phyloP scores from a whole-genome alignment of 2,888 invertebrate species.

The Meiosimyza platycephala region DNA sequence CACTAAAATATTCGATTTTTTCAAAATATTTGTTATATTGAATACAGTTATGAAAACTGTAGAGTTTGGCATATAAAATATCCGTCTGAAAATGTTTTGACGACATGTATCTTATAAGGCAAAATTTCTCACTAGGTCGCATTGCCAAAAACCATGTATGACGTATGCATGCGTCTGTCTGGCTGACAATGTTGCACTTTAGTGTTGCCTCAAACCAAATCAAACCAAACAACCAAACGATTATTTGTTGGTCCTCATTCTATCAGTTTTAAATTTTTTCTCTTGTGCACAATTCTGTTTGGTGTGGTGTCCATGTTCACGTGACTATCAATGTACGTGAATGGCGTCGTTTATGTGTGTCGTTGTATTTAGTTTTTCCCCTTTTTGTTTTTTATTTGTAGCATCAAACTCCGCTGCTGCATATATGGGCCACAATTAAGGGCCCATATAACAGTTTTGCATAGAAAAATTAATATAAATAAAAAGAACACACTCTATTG shows the following conservation, averaged over 20 bases:
- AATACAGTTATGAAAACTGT: no score
- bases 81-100: no score
- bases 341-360: conserved; percentile 4
- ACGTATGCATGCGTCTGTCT: conserved; percentile 2
- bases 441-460: background rate
- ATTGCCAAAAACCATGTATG: background rate
- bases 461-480: background rate
- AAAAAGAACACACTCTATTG: background rate
- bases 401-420: background rate
- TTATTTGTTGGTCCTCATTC: background rate
- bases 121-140: no score
- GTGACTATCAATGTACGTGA: background rate
- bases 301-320: background rate
- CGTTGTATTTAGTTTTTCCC: background rate
- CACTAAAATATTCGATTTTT: no score
- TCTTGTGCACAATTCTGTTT: background rate
- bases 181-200: background rate
- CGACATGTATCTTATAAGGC: no score
- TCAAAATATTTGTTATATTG: no score
- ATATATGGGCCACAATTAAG: conserved; percentile 5
- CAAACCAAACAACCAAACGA: background rate
- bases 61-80: no score
- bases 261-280: background rate
- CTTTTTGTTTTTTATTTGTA: background rate
- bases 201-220: conserved; percentile 9